A percentile compares a stretch with the other conserved stretches of the same genome.
Conservation (phyloP, 2,797 vertebrate species). For the Numenius phaeopus region DNA sequence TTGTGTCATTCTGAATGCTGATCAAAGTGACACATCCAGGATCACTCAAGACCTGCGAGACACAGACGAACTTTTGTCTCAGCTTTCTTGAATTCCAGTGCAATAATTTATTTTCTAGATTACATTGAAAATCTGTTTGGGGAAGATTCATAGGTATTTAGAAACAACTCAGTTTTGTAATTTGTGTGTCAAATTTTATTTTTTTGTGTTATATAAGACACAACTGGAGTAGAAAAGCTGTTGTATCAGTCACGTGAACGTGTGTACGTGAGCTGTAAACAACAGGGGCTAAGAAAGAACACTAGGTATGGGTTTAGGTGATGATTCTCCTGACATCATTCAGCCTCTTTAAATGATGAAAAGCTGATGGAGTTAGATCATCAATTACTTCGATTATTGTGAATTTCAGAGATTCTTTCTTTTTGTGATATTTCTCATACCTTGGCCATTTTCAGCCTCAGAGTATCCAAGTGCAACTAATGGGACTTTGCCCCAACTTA, state of each 20-base stretch:
- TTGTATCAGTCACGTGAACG: fast-evolving
- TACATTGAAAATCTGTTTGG: not conserved
- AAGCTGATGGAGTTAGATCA: not conserved
- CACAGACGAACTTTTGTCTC: not conserved
- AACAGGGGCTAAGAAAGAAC: not conserved
- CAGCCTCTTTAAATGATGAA: not conserved
- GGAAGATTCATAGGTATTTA: not conserved
- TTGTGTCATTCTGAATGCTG: not conserved
- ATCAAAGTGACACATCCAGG: not conserved
- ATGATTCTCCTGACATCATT: not conserved
- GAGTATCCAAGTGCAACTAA: not conserved
- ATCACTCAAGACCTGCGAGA: not conserved
- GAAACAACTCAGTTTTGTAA: not conserved
- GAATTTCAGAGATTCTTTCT: not conserved
- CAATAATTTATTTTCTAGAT: not conserved
- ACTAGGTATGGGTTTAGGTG: not conserved
- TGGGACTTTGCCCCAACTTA: not conserved
- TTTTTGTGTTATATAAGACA: not conserved
- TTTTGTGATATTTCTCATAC: not conserved
- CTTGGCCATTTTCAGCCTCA: not conserved
- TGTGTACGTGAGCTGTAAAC: not conserved
- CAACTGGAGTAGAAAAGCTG: not conserved
- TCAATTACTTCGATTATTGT: not conserved
- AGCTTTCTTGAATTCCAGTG: not conserved
- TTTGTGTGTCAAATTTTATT: not conserved